A percentile compares a stretch with the other conserved stretches of the same genome.
Evolutionary conservation across 2,888 invertebrate species (phyloP).

Genomic region (Phymatocera aterrima): DNA sequence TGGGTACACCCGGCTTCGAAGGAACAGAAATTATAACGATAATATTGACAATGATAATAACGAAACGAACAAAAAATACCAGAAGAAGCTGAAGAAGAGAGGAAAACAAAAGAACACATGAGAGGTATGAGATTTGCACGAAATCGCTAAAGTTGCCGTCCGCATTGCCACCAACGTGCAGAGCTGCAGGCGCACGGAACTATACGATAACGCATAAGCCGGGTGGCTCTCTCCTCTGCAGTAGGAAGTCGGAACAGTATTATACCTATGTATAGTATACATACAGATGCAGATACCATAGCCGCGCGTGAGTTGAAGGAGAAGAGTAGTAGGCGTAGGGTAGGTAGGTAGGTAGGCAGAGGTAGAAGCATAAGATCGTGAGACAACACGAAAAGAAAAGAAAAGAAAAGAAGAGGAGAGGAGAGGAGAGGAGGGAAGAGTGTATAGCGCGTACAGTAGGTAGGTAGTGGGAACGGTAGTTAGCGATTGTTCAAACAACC

Average conservation of each 20-base stretch:
- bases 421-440: not conserved
- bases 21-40: no score
- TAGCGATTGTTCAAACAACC: conserved; percentile 46
- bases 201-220: not conserved
- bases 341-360: not conserved
- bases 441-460: not conserved
- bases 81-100: no score
- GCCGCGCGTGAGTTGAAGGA: no score
- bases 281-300: no score
- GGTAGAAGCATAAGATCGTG: conserved; percentile 11
- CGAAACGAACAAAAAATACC: no score
- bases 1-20: no score
- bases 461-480: conserved; percentile 17
- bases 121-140: no score
- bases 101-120: no score
- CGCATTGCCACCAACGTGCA: conserved; percentile 15
- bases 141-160: no score
- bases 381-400: not conserved
- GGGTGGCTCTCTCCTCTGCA: not conserved
- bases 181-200: not conserved
- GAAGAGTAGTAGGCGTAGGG: no score
- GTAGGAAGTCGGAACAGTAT: not conserved
- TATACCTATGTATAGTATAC: no score
- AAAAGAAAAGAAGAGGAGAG: not conserved
- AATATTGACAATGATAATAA: no score